Evolutionary conservation across 2,113 vertebrate species (phyloP), one percentile per base, ranked within the genome.

Genomic region (Dipodomys stephensi): DNA sequence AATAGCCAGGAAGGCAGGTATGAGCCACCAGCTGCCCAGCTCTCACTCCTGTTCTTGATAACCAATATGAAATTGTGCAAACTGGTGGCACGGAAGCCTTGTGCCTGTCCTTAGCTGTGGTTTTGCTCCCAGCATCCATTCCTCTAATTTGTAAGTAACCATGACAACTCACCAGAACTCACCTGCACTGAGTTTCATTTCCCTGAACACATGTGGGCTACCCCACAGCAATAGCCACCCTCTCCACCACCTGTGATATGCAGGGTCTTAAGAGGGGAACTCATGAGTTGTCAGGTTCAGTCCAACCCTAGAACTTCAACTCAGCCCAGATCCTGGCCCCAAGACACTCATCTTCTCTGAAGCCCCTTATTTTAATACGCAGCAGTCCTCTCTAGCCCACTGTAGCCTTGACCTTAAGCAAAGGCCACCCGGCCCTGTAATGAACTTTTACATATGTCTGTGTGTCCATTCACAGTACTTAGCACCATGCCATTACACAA

Each of bases 1-100:
- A 57, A 57, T 57, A 57, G 53, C 53, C 53, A 57, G 53, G 15
- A 16, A 18, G 53, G 53, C 53, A 57, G 53, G 53, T 57, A 16
- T 57, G 53, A 57, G 53, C 53, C 53, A 57, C 53, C 12, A 57
- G 53, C 12, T 57, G 53, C 53, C 53, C 53, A 19, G 15, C 53
- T 57, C 53, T 57, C 11, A 57, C 15, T 15, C 53, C 88, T 93
- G 88, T 87, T 95, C 87, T 83, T 95, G 68, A 83, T 90, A 90
- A 89, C 95, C 80, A 92, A 81, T 57, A 79, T 69, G 68, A 93
- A 94, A 65, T 39, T 80, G 1, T 73, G 86, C 83, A 83, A 68
- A 73, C 72, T 30, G 32, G 57, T n/a, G 46, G 46, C 53, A 65
- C n/a, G 74, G 57, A 90, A n/a, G 83, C 39, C 39, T 28, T 12